These are phyloP conservation scores for Cryptophagus acutangulus DNA, from an alignment of 2,888 invertebrate genomes.

Conservation along the genomic window DNA sequence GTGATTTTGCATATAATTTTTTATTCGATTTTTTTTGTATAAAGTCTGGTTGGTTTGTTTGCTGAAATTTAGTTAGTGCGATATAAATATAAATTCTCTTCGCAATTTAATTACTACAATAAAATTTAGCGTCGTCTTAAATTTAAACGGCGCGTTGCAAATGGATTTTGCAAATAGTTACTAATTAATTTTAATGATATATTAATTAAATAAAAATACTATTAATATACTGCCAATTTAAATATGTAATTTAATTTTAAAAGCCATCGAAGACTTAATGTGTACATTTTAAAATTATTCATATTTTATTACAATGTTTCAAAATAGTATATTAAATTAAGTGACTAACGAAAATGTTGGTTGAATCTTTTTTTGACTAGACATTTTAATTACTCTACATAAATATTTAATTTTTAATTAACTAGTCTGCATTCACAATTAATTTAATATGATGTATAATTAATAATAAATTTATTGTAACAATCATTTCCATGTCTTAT, in stretches of 20 bases:
- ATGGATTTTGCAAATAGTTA: no score
- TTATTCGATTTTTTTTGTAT: no score
- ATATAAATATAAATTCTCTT: no score
- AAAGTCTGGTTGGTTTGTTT: no score
- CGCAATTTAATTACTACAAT: no score
- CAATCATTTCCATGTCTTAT: no score
- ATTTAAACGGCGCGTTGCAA: no score
- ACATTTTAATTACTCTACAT: neutral
- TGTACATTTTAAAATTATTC: neutral
- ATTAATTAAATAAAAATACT: neutral
- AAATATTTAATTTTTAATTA: conserved; percentile 22
- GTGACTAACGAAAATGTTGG: neutral
- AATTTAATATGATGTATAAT: conserved; percentile 1
- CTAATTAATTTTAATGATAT: neutral
- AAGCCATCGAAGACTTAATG: neutral
- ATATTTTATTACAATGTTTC: neutral
- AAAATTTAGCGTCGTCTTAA: no score
- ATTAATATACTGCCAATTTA: conserved; percentile 7
- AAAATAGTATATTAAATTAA: neutral
- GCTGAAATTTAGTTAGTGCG: no score
- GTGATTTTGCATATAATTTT: no score
- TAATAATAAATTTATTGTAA: neutral
- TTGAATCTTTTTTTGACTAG: neutral
- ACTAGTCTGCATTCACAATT: conserved; percentile 24
- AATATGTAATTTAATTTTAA: conserved; percentile 4